Conservation (phyloP, 2,888 invertebrate genomes). For the Lapara coniferarum region DNA sequence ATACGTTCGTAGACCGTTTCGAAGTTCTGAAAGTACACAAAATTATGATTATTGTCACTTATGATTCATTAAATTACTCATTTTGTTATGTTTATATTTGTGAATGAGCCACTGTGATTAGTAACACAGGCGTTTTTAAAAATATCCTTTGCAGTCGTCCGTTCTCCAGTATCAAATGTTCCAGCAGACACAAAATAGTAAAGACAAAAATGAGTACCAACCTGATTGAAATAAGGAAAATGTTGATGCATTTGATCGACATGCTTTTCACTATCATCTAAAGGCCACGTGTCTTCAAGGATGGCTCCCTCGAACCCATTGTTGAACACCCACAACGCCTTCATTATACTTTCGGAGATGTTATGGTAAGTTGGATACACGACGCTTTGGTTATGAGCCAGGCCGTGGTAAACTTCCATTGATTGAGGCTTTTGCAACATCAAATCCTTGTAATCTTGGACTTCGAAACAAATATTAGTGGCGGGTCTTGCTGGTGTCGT, state of each 20-base stretch:
- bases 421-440: slow-evolving; percentile 48
- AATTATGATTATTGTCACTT: too few species aligned
- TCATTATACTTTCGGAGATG: slow-evolving; percentile 48
- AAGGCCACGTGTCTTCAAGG: slow-evolving; percentile 83
- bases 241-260: slow-evolving; percentile 54
- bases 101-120: too few species aligned
- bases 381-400: slow-evolving; percentile 45
- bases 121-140: too few species aligned
- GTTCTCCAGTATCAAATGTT: too few species aligned
- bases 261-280: slow-evolving; percentile 64
- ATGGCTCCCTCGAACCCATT: slow-evolving; percentile 68
- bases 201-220: slow-evolving; percentile 44
- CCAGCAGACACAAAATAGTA: too few species aligned
- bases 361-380: slow-evolving; percentile 64
- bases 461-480: slow-evolving; percentile 37
- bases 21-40: slow-evolving; percentile 59
- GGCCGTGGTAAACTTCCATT: slow-evolving; percentile 54
- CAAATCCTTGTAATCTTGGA: slow-evolving; percentile 44
- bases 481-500: slow-evolving; percentile 30
- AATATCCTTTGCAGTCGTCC: too few species aligned
- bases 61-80: too few species aligned
- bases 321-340: slow-evolving; percentile 56
- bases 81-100: too few species aligned
- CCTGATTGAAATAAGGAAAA: slow-evolving; percentile 81
- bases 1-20: slow-evolving; percentile 73